A percentile compares a stretch with the other conserved stretches of the same genome.
phyloP scores from a whole-genome alignment of 2,888 invertebrate species.

The Melikaiella ostensackeni region DNA sequence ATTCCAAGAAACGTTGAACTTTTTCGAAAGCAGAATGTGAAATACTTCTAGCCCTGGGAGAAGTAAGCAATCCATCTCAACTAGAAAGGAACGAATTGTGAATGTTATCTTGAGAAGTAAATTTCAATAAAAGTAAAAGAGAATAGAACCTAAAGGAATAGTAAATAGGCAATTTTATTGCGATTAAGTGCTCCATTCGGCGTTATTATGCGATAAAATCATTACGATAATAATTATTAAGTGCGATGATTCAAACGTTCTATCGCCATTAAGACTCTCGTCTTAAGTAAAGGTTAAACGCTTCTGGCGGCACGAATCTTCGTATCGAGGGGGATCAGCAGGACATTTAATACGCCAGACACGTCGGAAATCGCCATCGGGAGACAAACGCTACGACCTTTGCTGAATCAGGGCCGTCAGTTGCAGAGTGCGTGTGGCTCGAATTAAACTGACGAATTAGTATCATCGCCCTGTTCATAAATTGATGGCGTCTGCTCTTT shows the following conservation, averaged over 20 bases:
- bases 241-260: conserved; percentile 17
- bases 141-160: conserved; percentile 23
- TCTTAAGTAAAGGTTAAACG: conserved; percentile 37
- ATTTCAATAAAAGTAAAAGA: conserved; percentile 5
- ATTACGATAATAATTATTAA: conserved; percentile 33
- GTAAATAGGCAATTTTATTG: conserved; percentile 10
- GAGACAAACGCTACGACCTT: conserved; percentile 58
- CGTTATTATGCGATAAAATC: conserved; percentile 28
- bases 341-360: conserved; percentile 57
- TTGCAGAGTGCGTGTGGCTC: conserved; percentile 60
- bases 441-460: conserved; percentile 67
- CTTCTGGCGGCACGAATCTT: conserved; percentile 50
- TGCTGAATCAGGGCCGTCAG: conserved; percentile 62
- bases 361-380: conserved; percentile 66
- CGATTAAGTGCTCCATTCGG: conserved; percentile 19
- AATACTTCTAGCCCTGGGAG: background rate
- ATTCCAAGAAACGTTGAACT: background rate
- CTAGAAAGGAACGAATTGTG: conserved; percentile 16
- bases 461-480: conserved; percentile 39
- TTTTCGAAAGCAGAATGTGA: background rate
- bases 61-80: conserved; percentile 1
- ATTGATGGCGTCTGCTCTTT: conserved; percentile 8
- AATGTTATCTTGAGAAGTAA: conserved; percentile 5
- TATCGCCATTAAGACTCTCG: conserved; percentile 10
- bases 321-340: conserved; percentile 50